Conservation (phyloP, 1,140 invertebrate genomes). For the Diplogasteroides magnus region DNA sequence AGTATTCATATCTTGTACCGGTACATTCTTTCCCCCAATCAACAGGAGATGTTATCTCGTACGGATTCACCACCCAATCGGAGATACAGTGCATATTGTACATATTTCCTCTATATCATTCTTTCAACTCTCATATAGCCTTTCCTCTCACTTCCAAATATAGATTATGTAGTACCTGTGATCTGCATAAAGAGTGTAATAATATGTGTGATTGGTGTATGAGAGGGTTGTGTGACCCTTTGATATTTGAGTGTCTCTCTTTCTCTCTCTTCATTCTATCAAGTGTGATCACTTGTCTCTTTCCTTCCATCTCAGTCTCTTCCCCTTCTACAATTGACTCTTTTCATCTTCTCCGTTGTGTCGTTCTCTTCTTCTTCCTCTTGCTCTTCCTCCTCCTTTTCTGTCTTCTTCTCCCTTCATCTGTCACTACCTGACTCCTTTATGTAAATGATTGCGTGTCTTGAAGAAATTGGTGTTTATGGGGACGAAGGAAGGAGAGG, state of each 20-base stretch:
- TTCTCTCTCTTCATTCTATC: neutral
- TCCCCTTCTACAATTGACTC: neutral
- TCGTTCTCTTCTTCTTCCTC: neutral
- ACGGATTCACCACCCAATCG: no score
- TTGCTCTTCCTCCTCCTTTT: neutral
- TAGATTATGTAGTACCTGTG: no score
- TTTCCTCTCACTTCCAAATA: no score
- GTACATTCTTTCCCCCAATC: no score
- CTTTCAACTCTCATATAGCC: no score
- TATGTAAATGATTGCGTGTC: no score
- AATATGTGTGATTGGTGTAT: neutral
- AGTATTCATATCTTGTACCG: neutral
- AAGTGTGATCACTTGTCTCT: neutral
- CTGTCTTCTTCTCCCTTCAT: neutral
- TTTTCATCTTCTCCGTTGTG: neutral
- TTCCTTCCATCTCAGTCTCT: neutral
- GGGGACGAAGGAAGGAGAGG: neutral
- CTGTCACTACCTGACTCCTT: no score
- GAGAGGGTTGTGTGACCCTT: neutral
- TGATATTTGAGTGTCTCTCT: neutral
- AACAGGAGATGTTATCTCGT: no score
- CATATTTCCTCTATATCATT: neutral
- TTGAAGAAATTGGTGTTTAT: no score
- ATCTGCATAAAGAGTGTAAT: neutral
- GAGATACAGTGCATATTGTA: no score